Evolutionary conservation across 2,797 vertebrate species (phyloP), one percentile per base, ranked within the genome.

Genomic region (Ctenosaura bakeri): DNA sequence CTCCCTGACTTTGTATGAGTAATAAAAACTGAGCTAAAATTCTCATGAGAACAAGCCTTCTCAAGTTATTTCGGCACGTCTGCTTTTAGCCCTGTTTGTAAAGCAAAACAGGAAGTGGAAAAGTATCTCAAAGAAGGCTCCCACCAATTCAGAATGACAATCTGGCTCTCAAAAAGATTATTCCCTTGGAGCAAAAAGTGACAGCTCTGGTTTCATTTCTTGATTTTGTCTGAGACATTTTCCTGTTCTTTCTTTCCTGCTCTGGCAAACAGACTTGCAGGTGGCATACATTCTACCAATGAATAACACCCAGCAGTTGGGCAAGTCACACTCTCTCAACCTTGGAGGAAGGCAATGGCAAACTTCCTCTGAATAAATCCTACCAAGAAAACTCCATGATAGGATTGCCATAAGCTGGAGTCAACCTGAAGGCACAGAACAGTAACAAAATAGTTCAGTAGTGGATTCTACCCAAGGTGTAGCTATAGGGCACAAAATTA

Each of bases 41-140:
- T 90, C 90, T 90, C 73, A 26, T 10, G 29, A 93, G 79, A 94
- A 84, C 56, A 89, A 87, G 59, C 38, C 32, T 93, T 91, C 87
- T 62, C 46, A 69, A 88, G 92, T 80, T 73, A 89, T 92, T 94
- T 95, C 0, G 0, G 86, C 80, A 88, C 92, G 94, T 92, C 92
- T 95, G 91, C 81, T 94, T 94, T 87, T 93, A 87, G 26, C 74
- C 76, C 32, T 10, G 59, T 92, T 52, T 14, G 89, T 78, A 92
- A 93, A 90, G 62, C 56, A 85, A 93, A 95, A 79, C 77, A 92
- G 91, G 96, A 95, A 89, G 35, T 86, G 71, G 59, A 83, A 78
- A 91, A 89, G 88, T 87, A 69, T 86, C 52, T 91, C 88, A 66
- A 92, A 94, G 66, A 0, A 91, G 1, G 76, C 24, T 78, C 10